A percentile compares a stretch with the other conserved stretches of the same genome.
phyloP scores from a whole-genome alignment of 2,888 invertebrate genomes.

The Asteroscopus sphinx region DNA sequence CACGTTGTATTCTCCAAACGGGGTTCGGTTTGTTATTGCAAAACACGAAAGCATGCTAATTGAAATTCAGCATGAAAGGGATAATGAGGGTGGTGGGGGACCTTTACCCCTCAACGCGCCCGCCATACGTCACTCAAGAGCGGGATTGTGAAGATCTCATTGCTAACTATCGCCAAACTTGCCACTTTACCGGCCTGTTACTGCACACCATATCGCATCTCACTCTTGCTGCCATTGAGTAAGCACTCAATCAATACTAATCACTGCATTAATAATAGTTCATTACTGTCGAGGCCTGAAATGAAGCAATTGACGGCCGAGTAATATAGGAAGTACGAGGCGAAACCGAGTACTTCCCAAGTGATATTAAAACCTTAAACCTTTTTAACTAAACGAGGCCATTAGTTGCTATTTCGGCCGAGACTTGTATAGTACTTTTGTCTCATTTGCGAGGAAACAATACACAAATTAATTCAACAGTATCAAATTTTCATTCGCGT shows the following conservation, averaged over 20 bases:
- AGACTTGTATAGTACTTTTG: no score
- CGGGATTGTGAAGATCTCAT: slow-evolving; percentile 71
- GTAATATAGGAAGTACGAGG: no score
- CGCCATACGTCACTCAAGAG: slow-evolving; percentile 74
- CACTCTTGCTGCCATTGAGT: background rate
- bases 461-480: no score
- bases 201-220: slow-evolving; percentile 7
- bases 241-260: background rate
- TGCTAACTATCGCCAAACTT: slow-evolving; percentile 60
- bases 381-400: no score
- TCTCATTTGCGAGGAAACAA: no score
- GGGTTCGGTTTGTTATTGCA: slow-evolving; percentile 81
- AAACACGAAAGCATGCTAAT: slow-evolving; percentile 87
- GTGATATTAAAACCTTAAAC: no score
- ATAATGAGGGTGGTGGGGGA: slow-evolving; percentile 81
- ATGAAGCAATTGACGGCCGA: no score
- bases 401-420: no score
- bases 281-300: no score
- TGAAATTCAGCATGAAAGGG: slow-evolving; percentile 90
- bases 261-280: background rate
- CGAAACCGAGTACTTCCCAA: no score
- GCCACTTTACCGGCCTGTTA: slow-evolving; percentile 19
- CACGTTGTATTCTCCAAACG: slow-evolving; percentile 70
- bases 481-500: no score
- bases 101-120: slow-evolving; percentile 60